Evolutionary conservation across 2,113 vertebrate species (phyloP).

Genomic region (Nannospalax galili): DNA sequence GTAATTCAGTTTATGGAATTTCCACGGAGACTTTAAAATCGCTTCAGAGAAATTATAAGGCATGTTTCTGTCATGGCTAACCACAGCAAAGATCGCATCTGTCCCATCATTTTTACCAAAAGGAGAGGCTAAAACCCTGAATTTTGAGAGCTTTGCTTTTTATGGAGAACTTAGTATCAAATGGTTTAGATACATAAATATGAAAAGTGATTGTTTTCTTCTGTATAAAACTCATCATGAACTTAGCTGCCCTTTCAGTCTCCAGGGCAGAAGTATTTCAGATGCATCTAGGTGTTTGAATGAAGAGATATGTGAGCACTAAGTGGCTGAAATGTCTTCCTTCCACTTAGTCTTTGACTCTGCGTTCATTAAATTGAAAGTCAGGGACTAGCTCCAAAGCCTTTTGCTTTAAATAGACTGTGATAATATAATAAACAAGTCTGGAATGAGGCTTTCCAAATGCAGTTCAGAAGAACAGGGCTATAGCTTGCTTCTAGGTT

Average conservation of each 20-base stretch:
- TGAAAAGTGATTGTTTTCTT: conserved; percentile 3
- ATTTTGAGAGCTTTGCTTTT: conserved; percentile 10
- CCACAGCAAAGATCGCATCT: not conserved
- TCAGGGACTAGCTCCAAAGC: not conserved
- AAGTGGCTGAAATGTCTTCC: not conserved
- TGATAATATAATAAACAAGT: not conserved
- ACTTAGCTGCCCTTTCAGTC: conserved; percentile 56
- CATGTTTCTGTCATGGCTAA: not conserved
- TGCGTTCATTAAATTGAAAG: not conserved
- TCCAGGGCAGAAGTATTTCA: not conserved
- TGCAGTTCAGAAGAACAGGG: not conserved
- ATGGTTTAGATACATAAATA: not conserved
- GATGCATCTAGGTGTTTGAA: not conserved
- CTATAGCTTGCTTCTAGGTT: not conserved
- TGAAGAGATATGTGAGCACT: conserved; percentile 10
- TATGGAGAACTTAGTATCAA: not conserved
- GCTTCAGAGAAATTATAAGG: conserved; percentile 4
- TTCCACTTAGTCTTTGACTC: not conserved
- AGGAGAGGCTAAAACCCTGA: conserved; percentile 2
- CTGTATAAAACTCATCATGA: not conserved
- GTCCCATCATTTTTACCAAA: conserved; percentile 61
- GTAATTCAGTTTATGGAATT: conserved; percentile 45
- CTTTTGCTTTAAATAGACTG: not conserved
- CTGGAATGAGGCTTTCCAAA: not conserved
- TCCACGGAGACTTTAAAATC: conserved; percentile 61